Evolutionary conservation across 2,888 invertebrate species (phyloP).

Genomic region (Bruchidius siliquastri): DNA sequence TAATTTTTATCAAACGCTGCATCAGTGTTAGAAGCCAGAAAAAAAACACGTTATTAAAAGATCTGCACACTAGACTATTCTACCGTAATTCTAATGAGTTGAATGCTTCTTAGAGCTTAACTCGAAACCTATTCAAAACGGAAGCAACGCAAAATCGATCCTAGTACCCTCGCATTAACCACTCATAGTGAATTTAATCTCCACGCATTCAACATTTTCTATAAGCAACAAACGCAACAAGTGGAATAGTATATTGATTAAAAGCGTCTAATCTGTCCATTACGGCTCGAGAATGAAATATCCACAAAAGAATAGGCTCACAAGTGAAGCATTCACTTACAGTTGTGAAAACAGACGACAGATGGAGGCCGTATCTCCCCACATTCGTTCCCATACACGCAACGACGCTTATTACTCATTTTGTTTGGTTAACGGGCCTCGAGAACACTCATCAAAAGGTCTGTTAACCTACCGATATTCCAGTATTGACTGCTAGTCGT

Average conservation of each 20-base stretch:
- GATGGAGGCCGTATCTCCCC: background rate
- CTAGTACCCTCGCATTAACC: background rate
- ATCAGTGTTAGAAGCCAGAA: too few species aligned
- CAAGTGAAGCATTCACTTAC: background rate
- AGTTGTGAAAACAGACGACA: background rate
- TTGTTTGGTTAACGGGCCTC: background rate
- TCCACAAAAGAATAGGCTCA: background rate
- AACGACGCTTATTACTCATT: background rate
- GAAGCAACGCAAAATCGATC: too few species aligned
- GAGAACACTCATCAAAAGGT: background rate
- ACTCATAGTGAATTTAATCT: background rate
- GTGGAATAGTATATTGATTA: background rate
- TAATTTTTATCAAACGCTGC: too few species aligned
- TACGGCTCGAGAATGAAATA: background rate
- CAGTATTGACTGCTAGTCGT: background rate
- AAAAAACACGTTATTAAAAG: too few species aligned
- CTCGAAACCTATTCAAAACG: too few species aligned
- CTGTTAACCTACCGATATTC: background rate
- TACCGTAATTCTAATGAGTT: too few species aligned
- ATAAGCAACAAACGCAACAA: background rate
- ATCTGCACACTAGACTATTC: too few species aligned
- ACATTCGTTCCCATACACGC: background rate
- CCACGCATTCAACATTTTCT: background rate
- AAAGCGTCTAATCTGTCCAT: background rate
- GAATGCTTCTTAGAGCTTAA: too few species aligned